Evolutionary conservation across 2,888 invertebrate species (phyloP).

Genomic region (Synergus laeviventris): DNA sequence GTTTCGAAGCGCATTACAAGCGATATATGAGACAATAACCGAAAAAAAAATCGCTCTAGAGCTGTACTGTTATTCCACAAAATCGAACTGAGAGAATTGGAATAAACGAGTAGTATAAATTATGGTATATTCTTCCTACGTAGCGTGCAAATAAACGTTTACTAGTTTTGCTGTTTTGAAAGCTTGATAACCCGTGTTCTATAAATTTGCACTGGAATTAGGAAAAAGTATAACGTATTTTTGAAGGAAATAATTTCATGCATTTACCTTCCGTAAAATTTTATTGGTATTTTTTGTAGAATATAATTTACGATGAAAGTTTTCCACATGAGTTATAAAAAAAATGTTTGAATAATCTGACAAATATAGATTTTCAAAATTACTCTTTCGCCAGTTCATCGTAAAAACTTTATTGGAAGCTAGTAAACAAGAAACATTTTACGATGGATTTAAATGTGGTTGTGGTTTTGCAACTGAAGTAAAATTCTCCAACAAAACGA

Average conservation of each 20-base stretch:
- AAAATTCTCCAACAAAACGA: slow-evolving; percentile 9
- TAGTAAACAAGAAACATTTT: slow-evolving; percentile 27
- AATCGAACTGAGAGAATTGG: slow-evolving; percentile 21
- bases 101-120: slow-evolving; percentile 32
- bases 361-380: slow-evolving; percentile 23
- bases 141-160: slow-evolving; percentile 15
- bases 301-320: too few species aligned
- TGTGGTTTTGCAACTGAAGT: slow-evolving; percentile 19
- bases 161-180: not conserved
- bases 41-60: not conserved
- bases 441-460: slow-evolving; percentile 33
- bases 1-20: slow-evolving; percentile 36
- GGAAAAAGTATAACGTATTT: not conserved
- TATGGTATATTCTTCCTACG: slow-evolving; percentile 7
- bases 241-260: not conserved
- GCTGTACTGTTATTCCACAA: slow-evolving; percentile 18
- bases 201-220: not conserved
- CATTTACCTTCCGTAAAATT: too few species aligned
- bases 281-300: too few species aligned
- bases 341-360: not conserved
- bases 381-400: slow-evolving; percentile 25
- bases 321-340: not conserved
- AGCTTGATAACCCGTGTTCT: not conserved
- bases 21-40: slow-evolving; percentile 36
- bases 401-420: slow-evolving; percentile 35